A percentile compares a stretch with the other conserved stretches of the same genome.
Conservation (phyloP, 2,888 invertebrate genomes). For the Hipparchia semele region DNA sequence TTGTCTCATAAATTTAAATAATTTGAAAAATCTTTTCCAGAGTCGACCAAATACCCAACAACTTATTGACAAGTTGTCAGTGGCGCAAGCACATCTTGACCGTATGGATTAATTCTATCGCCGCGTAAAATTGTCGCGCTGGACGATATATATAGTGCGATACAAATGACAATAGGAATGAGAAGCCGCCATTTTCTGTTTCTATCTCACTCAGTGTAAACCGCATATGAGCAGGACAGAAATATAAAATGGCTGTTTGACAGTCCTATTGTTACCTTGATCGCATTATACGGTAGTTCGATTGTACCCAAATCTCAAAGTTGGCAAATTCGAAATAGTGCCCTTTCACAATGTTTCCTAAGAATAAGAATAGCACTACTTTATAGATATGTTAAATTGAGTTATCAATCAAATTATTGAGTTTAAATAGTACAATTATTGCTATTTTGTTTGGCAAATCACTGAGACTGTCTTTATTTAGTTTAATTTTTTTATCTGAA, state of each 20-base stretch:
- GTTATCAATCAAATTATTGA: background rate
- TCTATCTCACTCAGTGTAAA: no score
- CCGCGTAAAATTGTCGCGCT: background rate
- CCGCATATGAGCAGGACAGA: no score
- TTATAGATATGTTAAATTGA: background rate
- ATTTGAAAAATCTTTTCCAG: constrained; percentile 52
- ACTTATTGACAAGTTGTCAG: constrained; percentile 71
- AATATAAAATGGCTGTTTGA: no score
- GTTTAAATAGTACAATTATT: background rate
- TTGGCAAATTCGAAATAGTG: no score
- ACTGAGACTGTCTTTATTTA: background rate
- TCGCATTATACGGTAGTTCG: background rate
- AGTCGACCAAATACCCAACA: constrained; percentile 73
- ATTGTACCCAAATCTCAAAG: background rate
- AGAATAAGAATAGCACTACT: no score
- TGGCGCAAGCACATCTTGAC: constrained; percentile 75
- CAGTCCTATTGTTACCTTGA: no score
- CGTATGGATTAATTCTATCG: constrained; percentile 67
- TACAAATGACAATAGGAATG: no score
- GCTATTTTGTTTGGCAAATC: background rate
- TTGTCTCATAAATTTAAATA: background rate
- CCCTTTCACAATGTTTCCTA: no score
- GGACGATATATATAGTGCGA: no score
- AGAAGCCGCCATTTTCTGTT: no score
- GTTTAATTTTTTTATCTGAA: background rate